A percentile compares a stretch with the other conserved stretches of the same genome.
Evolutionary conservation across 2,113 vertebrate genomes (phyloP).

Genomic region (Falco punctatus): DNA sequence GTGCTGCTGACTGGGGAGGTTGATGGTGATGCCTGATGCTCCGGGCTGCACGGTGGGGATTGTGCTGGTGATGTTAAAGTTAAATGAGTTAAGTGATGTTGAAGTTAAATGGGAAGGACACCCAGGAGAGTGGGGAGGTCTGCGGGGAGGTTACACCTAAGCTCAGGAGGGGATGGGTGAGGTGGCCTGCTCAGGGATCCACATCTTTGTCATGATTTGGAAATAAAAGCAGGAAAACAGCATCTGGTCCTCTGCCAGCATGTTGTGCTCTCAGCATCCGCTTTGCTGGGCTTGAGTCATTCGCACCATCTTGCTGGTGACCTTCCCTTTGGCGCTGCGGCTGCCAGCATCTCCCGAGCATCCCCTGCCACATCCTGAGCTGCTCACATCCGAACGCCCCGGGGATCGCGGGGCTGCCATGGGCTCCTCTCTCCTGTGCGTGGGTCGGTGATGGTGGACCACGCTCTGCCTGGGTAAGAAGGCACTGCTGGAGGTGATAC

Average conservation of each 20-base stretch:
- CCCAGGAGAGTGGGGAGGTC: background rate
- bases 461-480: accelerated
- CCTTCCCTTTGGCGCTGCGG: background rate
- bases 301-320: accelerated
- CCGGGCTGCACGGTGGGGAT: accelerated
- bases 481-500: accelerated
- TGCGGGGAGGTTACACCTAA: background rate
- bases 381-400: accelerated
- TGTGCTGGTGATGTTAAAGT: background rate
- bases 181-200: background rate
- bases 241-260: background rate
- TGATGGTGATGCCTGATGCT: accelerated
- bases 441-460: background rate
- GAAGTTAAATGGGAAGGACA: background rate
- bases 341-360: background rate
- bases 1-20: background rate
- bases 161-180: background rate
- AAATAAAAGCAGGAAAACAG: background rate
- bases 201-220: background rate
- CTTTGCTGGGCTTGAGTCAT: accelerated
- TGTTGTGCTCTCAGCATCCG: accelerated
- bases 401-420: background rate
- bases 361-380: accelerated
- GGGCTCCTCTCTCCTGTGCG: accelerated
- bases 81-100: background rate